These are phyloP conservation scores for Cepaea hortensis DNA, from an alignment of 2,888 invertebrate species.

Conservation along the genomic window DNA sequence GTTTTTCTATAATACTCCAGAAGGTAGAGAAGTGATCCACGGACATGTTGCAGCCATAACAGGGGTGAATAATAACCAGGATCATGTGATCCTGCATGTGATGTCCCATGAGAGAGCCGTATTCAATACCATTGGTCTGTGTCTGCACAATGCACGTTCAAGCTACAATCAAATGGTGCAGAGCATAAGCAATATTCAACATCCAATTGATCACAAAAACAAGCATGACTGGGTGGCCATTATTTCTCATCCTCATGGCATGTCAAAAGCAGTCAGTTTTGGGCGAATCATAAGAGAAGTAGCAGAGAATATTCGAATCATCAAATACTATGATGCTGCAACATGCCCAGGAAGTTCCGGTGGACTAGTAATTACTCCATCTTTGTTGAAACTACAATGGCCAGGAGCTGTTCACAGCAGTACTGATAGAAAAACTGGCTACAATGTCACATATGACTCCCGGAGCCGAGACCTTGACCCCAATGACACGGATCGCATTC, in stretches of 20 bases:
- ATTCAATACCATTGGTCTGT: slow-evolving; percentile 11
- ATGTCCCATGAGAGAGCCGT: slow-evolving; percentile 40
- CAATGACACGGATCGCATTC: slow-evolving; percentile 19
- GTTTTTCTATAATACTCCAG: slow-evolving; percentile 45
- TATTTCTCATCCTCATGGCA: slow-evolving; percentile 44
- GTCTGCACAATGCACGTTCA: slow-evolving; percentile 30
- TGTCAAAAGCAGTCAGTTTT: slow-evolving; percentile 33
- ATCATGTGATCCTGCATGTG: slow-evolving; percentile 40
- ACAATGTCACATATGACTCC: slow-evolving; percentile 42
- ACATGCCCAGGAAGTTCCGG: slow-evolving; percentile 48
- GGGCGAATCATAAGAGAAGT: slow-evolving; percentile 27
- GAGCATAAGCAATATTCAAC: slow-evolving; percentile 23
- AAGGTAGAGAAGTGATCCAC: slow-evolving; percentile 29
- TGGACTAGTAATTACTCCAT: slow-evolving; percentile 44
- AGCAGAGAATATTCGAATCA: neutral
- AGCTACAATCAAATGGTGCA: slow-evolving; percentile 39
- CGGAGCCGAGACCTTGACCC: slow-evolving; percentile 29
- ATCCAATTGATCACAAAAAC: neutral
- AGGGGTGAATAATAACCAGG: slow-evolving; percentile 37
- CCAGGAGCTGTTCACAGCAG: slow-evolving; percentile 47
- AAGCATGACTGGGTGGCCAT: slow-evolving; percentile 40
- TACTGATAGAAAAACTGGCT: slow-evolving; percentile 4
- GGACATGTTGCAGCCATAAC: slow-evolving; percentile 41
- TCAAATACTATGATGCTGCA: slow-evolving; percentile 45
- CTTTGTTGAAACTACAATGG: slow-evolving; percentile 43